Conservation (phyloP, 1,140 invertebrate genomes). For the Neocloeon triangulifer region DNA sequence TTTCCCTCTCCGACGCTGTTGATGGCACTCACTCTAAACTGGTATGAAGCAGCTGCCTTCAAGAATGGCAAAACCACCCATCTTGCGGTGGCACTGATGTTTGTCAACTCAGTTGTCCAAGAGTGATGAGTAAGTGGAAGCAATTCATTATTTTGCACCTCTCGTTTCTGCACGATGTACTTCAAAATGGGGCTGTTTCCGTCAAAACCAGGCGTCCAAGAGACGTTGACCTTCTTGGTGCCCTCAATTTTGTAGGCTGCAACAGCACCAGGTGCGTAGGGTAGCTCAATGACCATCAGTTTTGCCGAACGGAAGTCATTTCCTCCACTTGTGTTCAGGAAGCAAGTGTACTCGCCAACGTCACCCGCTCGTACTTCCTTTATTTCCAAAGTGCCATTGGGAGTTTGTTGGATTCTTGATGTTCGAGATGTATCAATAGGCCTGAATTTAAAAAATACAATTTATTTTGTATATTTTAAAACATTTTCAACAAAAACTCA, state of each 20-base stretch:
- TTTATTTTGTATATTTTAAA: no score
- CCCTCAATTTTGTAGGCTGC: neutral
- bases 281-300: conserved; percentile 79
- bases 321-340: conserved; percentile 66
- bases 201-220: conserved; percentile 88
- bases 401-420: conserved; percentile 39
- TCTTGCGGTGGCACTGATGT: conserved; percentile 54
- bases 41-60: conserved; percentile 84
- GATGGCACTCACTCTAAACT: conserved; percentile 85
- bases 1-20: conserved; percentile 89
- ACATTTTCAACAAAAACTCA: no score
- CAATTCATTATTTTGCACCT: conserved; percentile 65
- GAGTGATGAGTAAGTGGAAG: conserved; percentile 56
- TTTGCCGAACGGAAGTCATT: conserved; percentile 71
- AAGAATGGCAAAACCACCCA: conserved; percentile 65
- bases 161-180: conserved; percentile 77
- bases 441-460: no score
- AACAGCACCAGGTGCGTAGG: conserved; percentile 51
- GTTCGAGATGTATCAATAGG: conserved; percentile 32
- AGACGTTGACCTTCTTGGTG: conserved; percentile 51
- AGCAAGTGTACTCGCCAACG: conserved; percentile 59
- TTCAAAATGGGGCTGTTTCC: conserved; percentile 88
- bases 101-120: conserved; percentile 74
- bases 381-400: conserved; percentile 58
- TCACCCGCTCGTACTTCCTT: conserved; percentile 57